Evolutionary conservation across 2,113 vertebrate species (phyloP).

Genomic region (Microcebus ravelobensis): DNA sequence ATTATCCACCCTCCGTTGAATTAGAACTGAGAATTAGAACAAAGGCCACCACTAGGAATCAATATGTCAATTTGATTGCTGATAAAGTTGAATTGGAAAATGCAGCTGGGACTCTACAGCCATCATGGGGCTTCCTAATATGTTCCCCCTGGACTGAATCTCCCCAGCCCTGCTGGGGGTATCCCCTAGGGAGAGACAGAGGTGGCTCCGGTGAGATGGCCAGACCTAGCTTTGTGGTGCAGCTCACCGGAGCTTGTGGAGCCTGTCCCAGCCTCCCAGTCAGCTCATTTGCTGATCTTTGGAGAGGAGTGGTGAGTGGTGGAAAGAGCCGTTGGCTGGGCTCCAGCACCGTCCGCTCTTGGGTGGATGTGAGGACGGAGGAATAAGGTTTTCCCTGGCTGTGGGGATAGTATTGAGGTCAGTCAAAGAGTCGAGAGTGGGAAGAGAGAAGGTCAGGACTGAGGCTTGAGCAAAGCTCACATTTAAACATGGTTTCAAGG

Average conservation of each 20-base stretch:
- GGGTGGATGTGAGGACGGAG: background rate
- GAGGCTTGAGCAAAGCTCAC: background rate
- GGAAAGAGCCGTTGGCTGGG: background rate
- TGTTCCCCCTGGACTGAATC: no score
- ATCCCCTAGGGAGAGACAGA: background rate
- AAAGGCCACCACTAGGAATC: background rate
- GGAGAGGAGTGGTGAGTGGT: background rate
- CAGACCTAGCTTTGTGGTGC: background rate
- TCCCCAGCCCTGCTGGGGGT: background rate
- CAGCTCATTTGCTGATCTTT: background rate
- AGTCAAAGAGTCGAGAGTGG: background rate
- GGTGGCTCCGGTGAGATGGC: background rate
- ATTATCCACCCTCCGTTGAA: background rate
- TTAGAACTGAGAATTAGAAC: background rate
- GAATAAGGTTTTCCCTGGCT: background rate
- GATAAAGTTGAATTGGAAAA: conserved; percentile 30
- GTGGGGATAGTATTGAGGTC: background rate
- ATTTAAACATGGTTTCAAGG: conserved; percentile 16
- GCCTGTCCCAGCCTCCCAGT: background rate
- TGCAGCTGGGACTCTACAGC: background rate
- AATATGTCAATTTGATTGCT: background rate
- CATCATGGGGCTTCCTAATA: background rate
- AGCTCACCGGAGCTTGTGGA: background rate
- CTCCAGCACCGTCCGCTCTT: background rate
- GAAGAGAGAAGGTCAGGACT: conserved; percentile 1